Percentiles rank a stretch among this genome's conserved stretches.
These are phyloP conservation scores for Piaya cayana DNA, from an alignment of 2,113 vertebrate genomes.

Conservation along the genomic window DNA sequence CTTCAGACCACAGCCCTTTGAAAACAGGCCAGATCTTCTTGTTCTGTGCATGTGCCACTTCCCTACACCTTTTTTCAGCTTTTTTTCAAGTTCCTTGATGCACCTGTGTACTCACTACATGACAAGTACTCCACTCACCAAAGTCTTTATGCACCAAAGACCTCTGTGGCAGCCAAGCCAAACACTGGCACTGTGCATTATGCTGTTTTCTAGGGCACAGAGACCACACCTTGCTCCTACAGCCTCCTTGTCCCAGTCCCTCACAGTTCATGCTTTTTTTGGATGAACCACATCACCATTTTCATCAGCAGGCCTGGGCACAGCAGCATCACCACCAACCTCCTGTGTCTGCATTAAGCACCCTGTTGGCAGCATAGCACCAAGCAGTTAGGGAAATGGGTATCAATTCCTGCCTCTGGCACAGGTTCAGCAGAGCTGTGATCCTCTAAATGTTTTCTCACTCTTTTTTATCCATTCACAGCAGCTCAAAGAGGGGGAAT, in stretches of 20 bases:
- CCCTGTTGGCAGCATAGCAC: background rate
- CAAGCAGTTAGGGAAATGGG: rapidly evolving
- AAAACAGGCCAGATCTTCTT: background rate
- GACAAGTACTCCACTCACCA: rapidly evolving
- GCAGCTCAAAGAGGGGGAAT: background rate
- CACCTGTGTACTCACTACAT: background rate
- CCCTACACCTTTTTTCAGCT: background rate
- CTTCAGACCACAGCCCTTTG: background rate
- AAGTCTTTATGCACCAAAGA: background rate
- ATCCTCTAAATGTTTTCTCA: background rate
- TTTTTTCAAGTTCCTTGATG: background rate
- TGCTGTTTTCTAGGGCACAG: background rate
- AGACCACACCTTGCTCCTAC: background rate
- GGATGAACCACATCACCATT: background rate
- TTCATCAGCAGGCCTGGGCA: background rate
- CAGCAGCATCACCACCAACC: too few species aligned
- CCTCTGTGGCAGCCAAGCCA: background rate
- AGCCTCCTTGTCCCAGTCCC: background rate
- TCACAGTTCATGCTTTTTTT: background rate
- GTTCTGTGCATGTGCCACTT: background rate
- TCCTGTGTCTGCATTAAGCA: background rate
- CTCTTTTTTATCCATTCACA: background rate
- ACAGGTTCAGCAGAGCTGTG: rapidly evolving
- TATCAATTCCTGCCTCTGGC: background rate
- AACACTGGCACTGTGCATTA: rapidly evolving